These are phyloP conservation scores for Anarsia innoxiella DNA, from an alignment of 2,888 invertebrate species.

Conservation along the genomic window DNA sequence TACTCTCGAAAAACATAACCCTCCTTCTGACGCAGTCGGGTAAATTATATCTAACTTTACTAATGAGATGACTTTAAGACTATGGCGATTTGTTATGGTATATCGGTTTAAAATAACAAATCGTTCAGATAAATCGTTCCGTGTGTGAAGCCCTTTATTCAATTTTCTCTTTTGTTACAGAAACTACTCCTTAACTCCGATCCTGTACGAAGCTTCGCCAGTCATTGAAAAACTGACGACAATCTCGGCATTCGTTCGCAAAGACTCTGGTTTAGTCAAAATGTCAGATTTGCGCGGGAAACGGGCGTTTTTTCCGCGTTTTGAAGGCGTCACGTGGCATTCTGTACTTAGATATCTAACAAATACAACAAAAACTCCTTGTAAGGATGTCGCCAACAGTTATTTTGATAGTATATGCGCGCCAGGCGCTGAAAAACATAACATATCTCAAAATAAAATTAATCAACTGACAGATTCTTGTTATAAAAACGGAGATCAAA, in stretches of 20 bases:
- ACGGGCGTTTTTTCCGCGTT: constrained; percentile 87
- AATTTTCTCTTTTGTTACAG: constrained; percentile 43
- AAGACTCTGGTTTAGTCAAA: constrained; percentile 68
- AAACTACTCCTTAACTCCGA: constrained; percentile 68
- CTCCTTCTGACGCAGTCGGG: too few relatives aligned
- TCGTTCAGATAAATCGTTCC: too few relatives aligned
- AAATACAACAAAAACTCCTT: constrained; percentile 50
- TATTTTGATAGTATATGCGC: constrained; percentile 83
- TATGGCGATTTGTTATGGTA: too few relatives aligned
- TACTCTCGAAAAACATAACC: too few relatives aligned
- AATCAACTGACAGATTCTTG: constrained; percentile 41
- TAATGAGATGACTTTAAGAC: too few relatives aligned
- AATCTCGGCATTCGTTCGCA: constrained; percentile 81
- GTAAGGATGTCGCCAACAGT: constrained; percentile 51
- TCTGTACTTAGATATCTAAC: constrained; percentile 67
- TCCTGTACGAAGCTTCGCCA: constrained; percentile 77
- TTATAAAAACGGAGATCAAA: constrained; percentile 32
- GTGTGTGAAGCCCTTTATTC: neutral
- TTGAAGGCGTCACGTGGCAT: constrained; percentile 82
- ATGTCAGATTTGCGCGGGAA: constrained; percentile 81
- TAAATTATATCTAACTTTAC: too few relatives aligned
- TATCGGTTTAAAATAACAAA: too few relatives aligned
- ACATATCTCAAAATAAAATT: constrained; percentile 23
- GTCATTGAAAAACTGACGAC: constrained; percentile 75
- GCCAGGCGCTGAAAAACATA: constrained; percentile 46